Conservation (phyloP, 2,888 invertebrate genomes). For the Alitta virens region DNA sequence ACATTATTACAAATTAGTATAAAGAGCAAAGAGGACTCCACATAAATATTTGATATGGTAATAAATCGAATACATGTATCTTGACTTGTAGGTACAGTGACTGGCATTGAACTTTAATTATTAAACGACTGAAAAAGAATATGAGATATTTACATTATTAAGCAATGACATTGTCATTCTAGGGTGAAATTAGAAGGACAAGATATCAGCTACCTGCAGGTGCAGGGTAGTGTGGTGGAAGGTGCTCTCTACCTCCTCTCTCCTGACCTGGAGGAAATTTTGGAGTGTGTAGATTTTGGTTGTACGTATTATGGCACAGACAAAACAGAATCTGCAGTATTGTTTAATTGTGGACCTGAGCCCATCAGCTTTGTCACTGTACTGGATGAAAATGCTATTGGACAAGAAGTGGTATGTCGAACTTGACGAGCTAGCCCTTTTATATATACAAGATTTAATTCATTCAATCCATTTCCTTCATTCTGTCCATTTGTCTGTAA, state of each 20-base stretch:
- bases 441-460: too few relatives aligned
- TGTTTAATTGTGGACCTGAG: constrained; percentile 55
- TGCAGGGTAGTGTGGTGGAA: constrained; percentile 48
- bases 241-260: constrained; percentile 49
- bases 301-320: constrained; percentile 56
- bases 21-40: too few relatives aligned
- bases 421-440: too few relatives aligned
- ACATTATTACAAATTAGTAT: too few relatives aligned
- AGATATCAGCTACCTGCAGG: constrained; percentile 34
- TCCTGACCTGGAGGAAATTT: constrained; percentile 34
- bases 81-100: too few relatives aligned
- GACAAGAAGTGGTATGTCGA: constrained; percentile 51
- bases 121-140: not conserved
- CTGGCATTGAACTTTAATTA: too few relatives aligned
- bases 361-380: constrained; percentile 54
- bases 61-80: too few relatives aligned
- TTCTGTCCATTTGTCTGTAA: too few relatives aligned
- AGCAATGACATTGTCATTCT: not conserved
- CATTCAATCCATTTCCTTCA: too few relatives aligned
- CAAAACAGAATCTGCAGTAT: constrained; percentile 46
- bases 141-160: not conserved
- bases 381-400: constrained; percentile 54
- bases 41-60: too few relatives aligned
- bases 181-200: constrained; percentile 49
- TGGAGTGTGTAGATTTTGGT: constrained; percentile 52